Evolutionary conservation across 2,113 vertebrate genomes (phyloP).

Genomic region (Nettapus auritus): DNA sequence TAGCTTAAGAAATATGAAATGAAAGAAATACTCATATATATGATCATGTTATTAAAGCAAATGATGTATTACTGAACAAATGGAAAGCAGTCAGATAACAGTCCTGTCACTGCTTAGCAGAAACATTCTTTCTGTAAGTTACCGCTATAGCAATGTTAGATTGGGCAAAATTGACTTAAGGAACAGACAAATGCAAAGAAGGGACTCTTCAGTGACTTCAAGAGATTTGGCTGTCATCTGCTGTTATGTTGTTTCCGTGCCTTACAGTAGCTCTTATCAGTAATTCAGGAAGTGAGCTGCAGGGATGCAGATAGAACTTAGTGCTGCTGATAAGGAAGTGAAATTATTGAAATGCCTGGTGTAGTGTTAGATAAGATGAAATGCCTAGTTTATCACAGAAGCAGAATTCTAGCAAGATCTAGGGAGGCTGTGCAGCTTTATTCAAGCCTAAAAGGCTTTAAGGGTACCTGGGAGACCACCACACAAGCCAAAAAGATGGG

Average conservation of each 20-base stretch:
- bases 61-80: not conserved
- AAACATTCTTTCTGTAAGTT: not conserved
- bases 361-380: slow-evolving; percentile 78
- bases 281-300: slow-evolving; percentile 78
- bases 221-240: slow-evolving; percentile 7
- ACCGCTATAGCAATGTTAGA: not conserved
- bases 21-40: not conserved
- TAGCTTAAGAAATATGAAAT: not conserved
- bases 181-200: not conserved
- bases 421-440: slow-evolving; percentile 11
- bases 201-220: not conserved
- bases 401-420: slow-evolving; percentile 63
- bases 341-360: slow-evolving; percentile 72
- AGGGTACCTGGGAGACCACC: not conserved
- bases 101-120: not conserved
- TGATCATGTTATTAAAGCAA: not conserved
- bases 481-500: slow-evolving; percentile 73
- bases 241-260: slow-evolving; percentile 9
- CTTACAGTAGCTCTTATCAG: slow-evolving; percentile 53
- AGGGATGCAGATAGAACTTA: slow-evolving; percentile 48
- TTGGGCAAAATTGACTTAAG: not conserved
- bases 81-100: not conserved
- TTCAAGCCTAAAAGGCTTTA: slow-evolving; percentile 27
- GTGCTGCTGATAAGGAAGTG: slow-evolving; percentile 70
- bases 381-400: slow-evolving; percentile 72